Evolutionary conservation across 2,888 invertebrate genomes (phyloP).

Genomic region (Nipponacmea schrenckii): DNA sequence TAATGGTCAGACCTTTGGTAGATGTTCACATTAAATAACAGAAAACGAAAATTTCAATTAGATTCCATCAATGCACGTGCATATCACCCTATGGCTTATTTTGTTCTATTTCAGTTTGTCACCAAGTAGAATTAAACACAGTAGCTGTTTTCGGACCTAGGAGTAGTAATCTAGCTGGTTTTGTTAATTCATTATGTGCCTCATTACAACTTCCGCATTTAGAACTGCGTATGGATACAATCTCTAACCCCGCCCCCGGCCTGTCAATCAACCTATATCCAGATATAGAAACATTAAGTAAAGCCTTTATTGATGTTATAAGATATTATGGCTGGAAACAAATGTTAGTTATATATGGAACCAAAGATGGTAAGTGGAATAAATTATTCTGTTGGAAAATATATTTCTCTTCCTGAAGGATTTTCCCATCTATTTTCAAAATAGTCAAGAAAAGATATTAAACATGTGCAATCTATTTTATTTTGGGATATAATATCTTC

Average conservation of each 20-base stretch:
- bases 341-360: conserved; percentile 88
- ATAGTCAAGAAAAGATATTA: no score
- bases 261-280: conserved; percentile 88
- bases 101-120: conserved; percentile 55
- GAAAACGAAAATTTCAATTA: no score
- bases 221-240: conserved; percentile 75
- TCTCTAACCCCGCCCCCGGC: conserved; percentile 74
- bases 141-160: conserved; percentile 88
- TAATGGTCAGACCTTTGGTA: no score
- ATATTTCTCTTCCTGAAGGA: neutral
- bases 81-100: neutral
- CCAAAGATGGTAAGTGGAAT: conserved; percentile 75
- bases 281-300: conserved; percentile 80
- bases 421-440: no score
- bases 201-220: conserved; percentile 87
- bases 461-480: no score
- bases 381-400: neutral
- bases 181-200: conserved; percentile 85
- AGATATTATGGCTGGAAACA: conserved; percentile 83
- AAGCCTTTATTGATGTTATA: conserved; percentile 84
- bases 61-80: no score
- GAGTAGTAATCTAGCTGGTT: conserved; percentile 75
- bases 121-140: conserved; percentile 75
- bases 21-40: no score
- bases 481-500: no score